These are phyloP conservation scores for Dyspetes luteomarginatus DNA, from an alignment of 2,888 invertebrate genomes.

Conservation along the genomic window DNA sequence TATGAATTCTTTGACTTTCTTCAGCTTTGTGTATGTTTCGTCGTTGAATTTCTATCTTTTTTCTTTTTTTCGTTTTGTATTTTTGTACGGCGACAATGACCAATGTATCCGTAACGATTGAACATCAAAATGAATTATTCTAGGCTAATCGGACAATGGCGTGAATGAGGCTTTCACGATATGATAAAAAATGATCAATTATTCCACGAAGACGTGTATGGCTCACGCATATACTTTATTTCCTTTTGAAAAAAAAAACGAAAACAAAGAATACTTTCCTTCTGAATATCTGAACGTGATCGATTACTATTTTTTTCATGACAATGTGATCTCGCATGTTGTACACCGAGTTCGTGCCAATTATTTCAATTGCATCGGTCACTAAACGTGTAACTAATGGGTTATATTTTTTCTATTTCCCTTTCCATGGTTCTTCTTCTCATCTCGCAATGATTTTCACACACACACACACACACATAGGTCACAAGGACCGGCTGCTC, in stretches of 20 bases:
- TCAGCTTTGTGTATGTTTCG: too few species aligned
- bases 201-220: too few species aligned
- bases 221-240: too few species aligned
- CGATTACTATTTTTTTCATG: constrained; percentile 1
- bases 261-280: background rate
- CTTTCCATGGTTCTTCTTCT: background rate
- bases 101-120: too few species aligned
- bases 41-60: too few species aligned
- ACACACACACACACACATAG: background rate
- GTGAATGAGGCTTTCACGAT: too few species aligned
- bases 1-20: too few species aligned
- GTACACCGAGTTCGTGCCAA: constrained; percentile 8
- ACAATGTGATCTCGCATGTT: constrained; percentile 3
- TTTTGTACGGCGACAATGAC: too few species aligned
- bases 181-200: too few species aligned
- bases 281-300: background rate
- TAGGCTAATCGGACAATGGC: too few species aligned
- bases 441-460: background rate
- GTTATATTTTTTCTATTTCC: background rate
- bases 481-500: background rate
- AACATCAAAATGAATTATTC: too few species aligned
- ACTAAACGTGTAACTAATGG: background rate
- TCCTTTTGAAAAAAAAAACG: background rate
- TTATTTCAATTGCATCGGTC: constrained; percentile 2
- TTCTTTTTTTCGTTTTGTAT: too few species aligned